Evolutionary conservation across 2,113 vertebrate species (phyloP), one percentile per base, ranked within the genome.

Genomic region (Ceyx cyanopectus): DNA sequence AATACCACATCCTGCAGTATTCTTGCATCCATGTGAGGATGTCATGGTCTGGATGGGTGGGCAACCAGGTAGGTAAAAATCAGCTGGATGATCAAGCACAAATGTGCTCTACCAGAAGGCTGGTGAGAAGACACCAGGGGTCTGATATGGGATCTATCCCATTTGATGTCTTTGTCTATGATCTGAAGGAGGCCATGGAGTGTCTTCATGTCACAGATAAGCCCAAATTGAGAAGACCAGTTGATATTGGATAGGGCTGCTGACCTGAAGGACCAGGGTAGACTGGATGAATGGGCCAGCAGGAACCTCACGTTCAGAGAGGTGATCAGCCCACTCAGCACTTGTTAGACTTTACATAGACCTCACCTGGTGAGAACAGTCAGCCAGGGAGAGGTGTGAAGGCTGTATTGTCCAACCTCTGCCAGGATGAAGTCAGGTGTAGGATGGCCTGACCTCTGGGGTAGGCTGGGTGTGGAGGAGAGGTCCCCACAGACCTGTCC

Each of bases 1-100:
- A 21, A 6, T 17, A 11, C 30, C 2, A 0, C 4, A 12, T 57
- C 45, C 34, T 41, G 50, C 18, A n/a, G 1, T 0, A 0, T 27
- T 61, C 18, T 56, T 26, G 27, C 51, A 45, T 4, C 5, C 29
- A 16, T 20, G 30, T 9, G 48, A 11, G 48, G 30, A 9, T 41
- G 43, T 7, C 15, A 5, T 0, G 0, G 37, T 29, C 32, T 40
- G 65, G 16, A 7, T 60, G 43, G 18, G 34, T 18, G 50, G 27
- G 63, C 63, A 77, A 34, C 12, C 67, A 48, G 46, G 17, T 30
- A 48, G 29, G 18, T 29, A 19, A 51, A 77, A 68, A 16, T 15
- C 40, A 5, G 45, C 4, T n/a, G 40, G 17, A 58, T 17, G 37
- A 30, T 48, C 26, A 24, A 41, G 41, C 22, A 40, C 10, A 45